A percentile compares a stretch with the other conserved stretches of the same genome.
phyloP scores from a whole-genome alignment of 2,888 invertebrate genomes.

The Drosophila maculinotata region DNA sequence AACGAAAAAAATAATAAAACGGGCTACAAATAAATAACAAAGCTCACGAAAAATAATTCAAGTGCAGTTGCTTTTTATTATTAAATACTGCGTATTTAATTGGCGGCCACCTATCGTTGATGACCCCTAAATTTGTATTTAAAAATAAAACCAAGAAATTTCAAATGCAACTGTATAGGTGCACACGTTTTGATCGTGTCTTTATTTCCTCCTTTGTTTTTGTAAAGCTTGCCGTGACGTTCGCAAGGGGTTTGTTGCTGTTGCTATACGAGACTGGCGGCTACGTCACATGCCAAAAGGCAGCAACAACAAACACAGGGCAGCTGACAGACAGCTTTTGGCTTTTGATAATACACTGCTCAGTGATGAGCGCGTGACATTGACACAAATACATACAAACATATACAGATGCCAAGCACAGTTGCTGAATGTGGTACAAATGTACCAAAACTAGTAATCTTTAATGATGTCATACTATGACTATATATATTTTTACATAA shows the following conservation, averaged over 20 bases:
- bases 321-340: conserved; percentile 21
- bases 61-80: conserved; percentile 20
- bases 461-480: too few species aligned
- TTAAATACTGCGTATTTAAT: conserved; percentile 23
- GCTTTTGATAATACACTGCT: background rate
- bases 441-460: too few species aligned
- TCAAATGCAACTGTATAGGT: conserved; percentile 3
- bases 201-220: conserved; percentile 7
- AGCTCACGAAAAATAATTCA: conserved; percentile 41
- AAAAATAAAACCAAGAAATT: conserved; percentile 24
- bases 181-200: conserved; percentile 36
- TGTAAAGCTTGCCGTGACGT: conserved; percentile 30
- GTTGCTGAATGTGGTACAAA: too few species aligned
- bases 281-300: conserved; percentile 28
- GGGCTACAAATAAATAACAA: conserved; percentile 37
- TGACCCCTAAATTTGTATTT: conserved; percentile 43
- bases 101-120: conserved; percentile 26
- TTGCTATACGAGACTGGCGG: conserved; percentile 38
- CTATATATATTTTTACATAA: too few species aligned
- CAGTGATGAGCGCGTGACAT: conserved; percentile 12
- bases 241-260: conserved; percentile 24
- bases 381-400: background rate
- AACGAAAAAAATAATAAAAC: conserved; percentile 13
- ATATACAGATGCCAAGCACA: background rate
- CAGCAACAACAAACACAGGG: conserved; percentile 4